Conservation (phyloP, 2,797 vertebrate species). For the Psittacula echo region DNA sequence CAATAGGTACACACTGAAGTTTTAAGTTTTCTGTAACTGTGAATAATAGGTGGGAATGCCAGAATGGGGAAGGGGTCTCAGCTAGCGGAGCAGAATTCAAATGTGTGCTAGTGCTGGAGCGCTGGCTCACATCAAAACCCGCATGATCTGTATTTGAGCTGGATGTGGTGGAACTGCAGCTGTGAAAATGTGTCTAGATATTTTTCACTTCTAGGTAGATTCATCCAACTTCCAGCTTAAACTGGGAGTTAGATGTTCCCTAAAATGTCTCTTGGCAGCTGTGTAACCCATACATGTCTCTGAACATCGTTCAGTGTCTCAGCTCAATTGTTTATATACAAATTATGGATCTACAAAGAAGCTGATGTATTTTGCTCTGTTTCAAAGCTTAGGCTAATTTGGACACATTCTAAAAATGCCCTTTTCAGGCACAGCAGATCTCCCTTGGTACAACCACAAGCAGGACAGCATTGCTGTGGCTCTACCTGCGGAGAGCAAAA, state of each 20-base stretch:
- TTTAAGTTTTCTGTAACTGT: background rate
- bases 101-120: background rate
- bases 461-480: background rate
- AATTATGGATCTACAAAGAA: background rate
- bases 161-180: background rate
- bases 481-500: background rate
- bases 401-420: background rate
- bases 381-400: background rate
- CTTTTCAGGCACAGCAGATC: background rate
- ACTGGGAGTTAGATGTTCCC: background rate
- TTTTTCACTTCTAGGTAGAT: background rate
- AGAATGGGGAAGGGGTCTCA: background rate
- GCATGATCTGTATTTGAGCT: background rate
- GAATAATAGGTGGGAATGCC: background rate
- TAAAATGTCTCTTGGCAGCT: background rate
- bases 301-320: background rate
- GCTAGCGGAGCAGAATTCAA: background rate
- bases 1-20: background rate
- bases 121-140: background rate
- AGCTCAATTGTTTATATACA: rapidly evolving
- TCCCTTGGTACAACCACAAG: background rate
- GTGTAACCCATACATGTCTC: background rate
- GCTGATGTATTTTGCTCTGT: background rate
- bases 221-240: background rate
- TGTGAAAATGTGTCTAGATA: rapidly evolving